These are phyloP conservation scores for Julus scandinavius DNA, from an alignment of 2,888 invertebrate species.

Conservation along the genomic window DNA sequence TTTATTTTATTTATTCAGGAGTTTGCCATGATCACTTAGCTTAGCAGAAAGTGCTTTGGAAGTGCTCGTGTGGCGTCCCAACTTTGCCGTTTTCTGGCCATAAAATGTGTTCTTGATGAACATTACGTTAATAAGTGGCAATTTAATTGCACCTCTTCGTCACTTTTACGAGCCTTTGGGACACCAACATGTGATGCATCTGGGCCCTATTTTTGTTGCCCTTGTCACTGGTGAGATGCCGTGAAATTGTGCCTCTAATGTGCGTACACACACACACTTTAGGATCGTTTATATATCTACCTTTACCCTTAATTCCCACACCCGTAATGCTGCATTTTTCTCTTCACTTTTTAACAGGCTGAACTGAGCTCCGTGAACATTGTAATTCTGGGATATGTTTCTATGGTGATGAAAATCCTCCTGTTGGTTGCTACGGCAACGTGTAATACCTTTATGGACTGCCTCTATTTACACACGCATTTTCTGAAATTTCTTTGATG, in stretches of 20 bases:
- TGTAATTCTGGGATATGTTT: background rate
- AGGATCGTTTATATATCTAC: background rate
- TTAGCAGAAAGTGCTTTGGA: background rate
- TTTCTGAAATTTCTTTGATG: background rate
- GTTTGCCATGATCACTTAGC: constrained; percentile 20
- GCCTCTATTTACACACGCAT: background rate
- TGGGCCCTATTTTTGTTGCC: background rate
- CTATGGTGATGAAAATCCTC: constrained; percentile 13
- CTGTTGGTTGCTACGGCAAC: background rate
- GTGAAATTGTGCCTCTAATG: background rate
- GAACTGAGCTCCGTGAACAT: background rate
- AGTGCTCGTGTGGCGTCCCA: constrained; percentile 9
- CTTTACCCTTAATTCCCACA: background rate
- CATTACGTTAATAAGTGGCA: constrained; percentile 37
- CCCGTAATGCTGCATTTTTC: background rate
- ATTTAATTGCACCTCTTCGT: constrained; percentile 22
- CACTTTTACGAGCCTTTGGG: constrained; percentile 26
- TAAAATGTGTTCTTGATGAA: constrained; percentile 34
- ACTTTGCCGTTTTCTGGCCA: background rate
- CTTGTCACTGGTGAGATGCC: background rate
- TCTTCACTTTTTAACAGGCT: constrained; percentile 19
- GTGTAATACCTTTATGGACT: background rate
- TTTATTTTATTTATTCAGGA: constrained; percentile 4
- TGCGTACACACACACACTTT: constrained; percentile 28
- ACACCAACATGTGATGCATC: background rate